Conservation (phyloP, 2,113 vertebrate genomes). For the Lophochroa leadbeateri region DNA sequence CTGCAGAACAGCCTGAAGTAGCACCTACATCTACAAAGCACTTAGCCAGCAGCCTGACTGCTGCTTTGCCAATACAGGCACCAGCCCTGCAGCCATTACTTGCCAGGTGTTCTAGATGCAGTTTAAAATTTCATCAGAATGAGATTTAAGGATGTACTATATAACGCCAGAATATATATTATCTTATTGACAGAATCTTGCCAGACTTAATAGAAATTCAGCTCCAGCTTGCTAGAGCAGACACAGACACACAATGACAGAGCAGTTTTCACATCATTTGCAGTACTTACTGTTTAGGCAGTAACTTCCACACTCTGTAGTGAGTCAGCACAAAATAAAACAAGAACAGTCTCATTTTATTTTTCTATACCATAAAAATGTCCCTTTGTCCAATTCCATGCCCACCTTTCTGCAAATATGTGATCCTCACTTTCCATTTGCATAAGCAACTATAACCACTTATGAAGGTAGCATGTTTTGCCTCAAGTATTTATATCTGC, state of each 20-base stretch:
- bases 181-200: background rate
- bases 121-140: background rate
- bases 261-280: background rate
- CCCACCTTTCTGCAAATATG: background rate
- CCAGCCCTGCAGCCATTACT: background rate
- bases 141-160: background rate
- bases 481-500: background rate
- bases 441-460: background rate
- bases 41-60: background rate
- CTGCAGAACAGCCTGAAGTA: background rate
- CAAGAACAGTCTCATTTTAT: conserved; percentile 57
- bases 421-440: background rate
- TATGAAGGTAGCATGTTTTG: background rate
- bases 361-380: background rate
- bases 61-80: background rate
- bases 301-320: conserved; percentile 94
- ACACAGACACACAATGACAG: background rate
- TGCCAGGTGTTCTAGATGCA: background rate
- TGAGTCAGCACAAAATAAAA: conserved; percentile 81
- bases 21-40: background rate
- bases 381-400: background rate
- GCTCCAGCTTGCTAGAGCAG: background rate
- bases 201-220: background rate
- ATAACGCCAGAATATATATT: background rate
- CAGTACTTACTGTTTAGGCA: conserved; percentile 96